These are phyloP conservation scores for Dipodomys merriami DNA, from an alignment of 2,113 vertebrate genomes.

Conservation along the genomic window DNA sequence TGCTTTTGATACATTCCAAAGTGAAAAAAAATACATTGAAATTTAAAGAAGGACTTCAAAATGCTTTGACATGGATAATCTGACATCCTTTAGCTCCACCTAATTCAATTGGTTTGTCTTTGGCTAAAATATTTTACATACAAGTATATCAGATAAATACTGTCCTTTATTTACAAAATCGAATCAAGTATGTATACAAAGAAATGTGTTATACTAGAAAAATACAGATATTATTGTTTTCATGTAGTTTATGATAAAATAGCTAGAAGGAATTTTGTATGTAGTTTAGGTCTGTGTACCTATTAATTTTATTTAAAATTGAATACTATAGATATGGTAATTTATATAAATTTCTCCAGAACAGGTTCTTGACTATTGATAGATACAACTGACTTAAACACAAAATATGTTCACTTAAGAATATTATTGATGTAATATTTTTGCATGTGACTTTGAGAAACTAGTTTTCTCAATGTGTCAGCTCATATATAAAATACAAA, in stretches of 20 bases:
- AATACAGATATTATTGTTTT: neutral
- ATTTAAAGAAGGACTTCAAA: constrained; percentile 19
- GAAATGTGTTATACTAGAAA: neutral
- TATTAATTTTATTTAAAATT: neutral
- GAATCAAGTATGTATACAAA: neutral
- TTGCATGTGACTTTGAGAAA: neutral
- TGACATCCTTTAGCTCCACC: neutral
- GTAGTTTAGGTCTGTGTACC: neutral
- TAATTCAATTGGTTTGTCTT: neutral
- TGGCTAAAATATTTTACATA: neutral
- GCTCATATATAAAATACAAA: neutral
- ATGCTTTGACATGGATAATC: neutral
- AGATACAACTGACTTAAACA: neutral
- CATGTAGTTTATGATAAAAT: neutral
- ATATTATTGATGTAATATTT: neutral
- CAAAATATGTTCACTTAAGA: neutral
- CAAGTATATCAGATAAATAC: neutral
- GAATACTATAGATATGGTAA: neutral
- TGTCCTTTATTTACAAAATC: neutral
- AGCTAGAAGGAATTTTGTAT: neutral
- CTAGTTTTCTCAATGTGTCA: neutral
- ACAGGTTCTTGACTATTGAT: neutral
- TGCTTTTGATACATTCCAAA: neutral
- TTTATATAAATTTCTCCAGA: neutral
- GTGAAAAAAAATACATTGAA: neutral